A percentile compares a stretch with the other conserved stretches of the same genome.
Conservation (phyloP, 2,797 vertebrate species). For the Crenichthys baileyi region DNA sequence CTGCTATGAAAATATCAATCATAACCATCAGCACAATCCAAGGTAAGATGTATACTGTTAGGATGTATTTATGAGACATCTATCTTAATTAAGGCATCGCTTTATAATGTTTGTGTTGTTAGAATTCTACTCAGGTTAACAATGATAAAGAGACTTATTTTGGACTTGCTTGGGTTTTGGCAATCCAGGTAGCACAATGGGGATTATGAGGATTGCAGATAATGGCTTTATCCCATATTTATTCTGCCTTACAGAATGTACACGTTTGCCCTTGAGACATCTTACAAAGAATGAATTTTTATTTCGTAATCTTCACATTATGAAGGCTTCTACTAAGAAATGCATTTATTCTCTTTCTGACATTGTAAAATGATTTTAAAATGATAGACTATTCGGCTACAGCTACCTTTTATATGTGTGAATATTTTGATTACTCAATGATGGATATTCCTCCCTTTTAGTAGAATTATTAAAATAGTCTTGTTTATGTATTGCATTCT, state of each 20-base stretch:
- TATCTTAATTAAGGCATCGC: constrained; percentile 6
- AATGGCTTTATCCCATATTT: not conserved
- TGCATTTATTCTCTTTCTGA: not conserved
- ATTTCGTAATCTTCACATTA: not conserved
- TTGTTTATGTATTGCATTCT: too few species aligned
- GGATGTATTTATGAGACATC: constrained; percentile 18
- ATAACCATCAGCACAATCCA: constrained; percentile 33
- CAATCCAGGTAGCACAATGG: not conserved
- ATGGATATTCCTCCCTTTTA: not conserved
- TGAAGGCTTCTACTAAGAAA: not conserved
- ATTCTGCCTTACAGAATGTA: not conserved
- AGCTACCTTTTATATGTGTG: not conserved
- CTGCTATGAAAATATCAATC: constrained; percentile 32
- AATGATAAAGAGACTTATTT: not conserved
- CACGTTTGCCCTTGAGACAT: not conserved
- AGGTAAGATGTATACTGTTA: constrained; percentile 9
- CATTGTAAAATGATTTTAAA: not conserved
- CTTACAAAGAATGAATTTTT: not conserved
- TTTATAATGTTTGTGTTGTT: not conserved
- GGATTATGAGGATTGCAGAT: not conserved
- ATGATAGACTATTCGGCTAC: not conserved
- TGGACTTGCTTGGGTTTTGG: not conserved
- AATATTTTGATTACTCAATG: not conserved
- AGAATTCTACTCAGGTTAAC: not conserved
- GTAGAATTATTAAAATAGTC: not conserved